A percentile compares a stretch with the other conserved stretches of the same genome.
phyloP scores from a whole-genome alignment of 2,113 vertebrate species.

The Tragelaphus scriptus region DNA sequence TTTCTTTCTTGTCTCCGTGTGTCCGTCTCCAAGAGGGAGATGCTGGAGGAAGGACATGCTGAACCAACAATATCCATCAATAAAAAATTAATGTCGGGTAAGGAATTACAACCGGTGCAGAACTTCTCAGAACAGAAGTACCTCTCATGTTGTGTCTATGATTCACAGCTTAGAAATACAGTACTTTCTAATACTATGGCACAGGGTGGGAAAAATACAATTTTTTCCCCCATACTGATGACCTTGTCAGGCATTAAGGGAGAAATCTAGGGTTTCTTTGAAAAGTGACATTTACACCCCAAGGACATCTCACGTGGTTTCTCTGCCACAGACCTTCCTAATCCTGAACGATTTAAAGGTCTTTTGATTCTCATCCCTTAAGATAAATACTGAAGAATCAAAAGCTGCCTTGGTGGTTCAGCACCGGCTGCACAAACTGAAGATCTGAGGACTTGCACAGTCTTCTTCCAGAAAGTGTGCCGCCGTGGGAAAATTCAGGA shows the following conservation, averaged over 20 bases:
- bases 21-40: not conserved
- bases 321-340: not conserved
- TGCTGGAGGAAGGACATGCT: fast-evolving
- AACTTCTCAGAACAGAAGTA: not conserved
- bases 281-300: not conserved
- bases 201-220: not conserved
- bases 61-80: not conserved
- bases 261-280: not conserved
- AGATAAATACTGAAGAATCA: not conserved
- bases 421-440: fast-evolving
- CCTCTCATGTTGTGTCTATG: not conserved
- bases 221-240: not conserved
- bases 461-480: not conserved
- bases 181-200: not conserved
- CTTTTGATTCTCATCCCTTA: not conserved
- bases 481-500: not conserved
- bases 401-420: not conserved
- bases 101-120: not conserved
- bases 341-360: not conserved
- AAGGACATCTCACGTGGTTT: not conserved
- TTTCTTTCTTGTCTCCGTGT: not conserved
- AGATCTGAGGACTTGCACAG: fast-evolving
- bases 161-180: not conserved
- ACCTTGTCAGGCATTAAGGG: not conserved
- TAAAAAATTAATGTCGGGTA: not conserved